Base-by-base conservation (phyloP, 2,888 invertebrate genomes). In the Mermis nigrescens region DNA sequence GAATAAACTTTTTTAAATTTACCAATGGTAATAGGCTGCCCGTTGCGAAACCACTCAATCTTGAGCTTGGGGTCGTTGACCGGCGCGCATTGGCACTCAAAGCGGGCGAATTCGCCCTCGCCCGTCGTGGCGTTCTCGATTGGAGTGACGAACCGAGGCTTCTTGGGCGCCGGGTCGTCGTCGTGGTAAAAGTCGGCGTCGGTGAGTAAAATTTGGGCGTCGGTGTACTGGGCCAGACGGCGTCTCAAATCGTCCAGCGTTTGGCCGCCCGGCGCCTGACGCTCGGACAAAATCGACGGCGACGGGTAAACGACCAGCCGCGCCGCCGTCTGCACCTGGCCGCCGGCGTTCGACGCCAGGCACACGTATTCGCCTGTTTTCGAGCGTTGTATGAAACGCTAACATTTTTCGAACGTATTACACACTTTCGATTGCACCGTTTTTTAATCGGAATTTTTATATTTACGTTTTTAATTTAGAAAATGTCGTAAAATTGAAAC, bases 111-210 rank as follows among this genome's bases (percentile, higher is more conserved):
- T 75, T 87, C 84, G 65, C 84, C 84, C 77, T 86, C 83, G 65
- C 83, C 81, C 55, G 84, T 84, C 66, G 86, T 82, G 70, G 84
- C 80, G 70, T 86, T 86, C 69, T 82, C 81, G 67, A 92, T 83
- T 76, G 88, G 87, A 76, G 85, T 81, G 63, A 86, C 83, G 76
- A 94, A 86, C 59, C 84, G 82, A 67, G 94, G 94, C 67, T 29
- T 90, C 74, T 89, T 89, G 15, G 72, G 73, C 55, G 69, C 64
- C 7, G 19, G 85, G 73, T 86, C 87, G 65, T 88, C 87, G 2
- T 80, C 82, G 74, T 89, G 88, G 73, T 88, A 94, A 3, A 92
- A 80, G 76, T 94, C 94, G 64, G 91, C 90, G 74, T 87, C 88
- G 2, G 88, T 88, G 60, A 90, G 77, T 75, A 85, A 83, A 48